A percentile compares a stretch with the other conserved stretches of the same genome.
These are phyloP conservation scores for Isichthys henryi DNA, from an alignment of 2,113 vertebrate species.

Conservation along the genomic window DNA sequence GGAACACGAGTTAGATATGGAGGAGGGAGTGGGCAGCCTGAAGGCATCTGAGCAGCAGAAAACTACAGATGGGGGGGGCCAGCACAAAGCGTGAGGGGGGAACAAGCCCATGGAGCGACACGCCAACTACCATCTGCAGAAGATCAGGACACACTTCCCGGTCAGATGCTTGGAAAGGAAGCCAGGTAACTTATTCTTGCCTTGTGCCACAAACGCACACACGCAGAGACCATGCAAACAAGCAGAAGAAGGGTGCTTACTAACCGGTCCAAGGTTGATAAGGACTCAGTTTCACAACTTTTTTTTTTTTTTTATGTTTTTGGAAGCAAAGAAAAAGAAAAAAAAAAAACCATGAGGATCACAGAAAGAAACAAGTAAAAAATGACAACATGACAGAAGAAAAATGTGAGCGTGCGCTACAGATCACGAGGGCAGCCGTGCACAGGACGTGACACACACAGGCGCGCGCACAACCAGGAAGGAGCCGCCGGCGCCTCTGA, in stretches of 20 bases:
- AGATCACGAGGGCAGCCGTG: slow-evolving; percentile 59
- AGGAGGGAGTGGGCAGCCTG: slow-evolving; percentile 1
- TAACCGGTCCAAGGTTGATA: slow-evolving; percentile 99
- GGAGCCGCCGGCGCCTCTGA: slow-evolving; percentile 12
- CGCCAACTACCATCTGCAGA: background rate
- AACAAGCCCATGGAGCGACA: slow-evolving; percentile 4
- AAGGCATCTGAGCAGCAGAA: background rate
- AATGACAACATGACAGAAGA: slow-evolving; percentile 61
- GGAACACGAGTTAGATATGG: slow-evolving; percentile 18
- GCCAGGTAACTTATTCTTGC: background rate
- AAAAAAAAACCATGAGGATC: slow-evolving; percentile 65
- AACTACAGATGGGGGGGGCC: background rate
- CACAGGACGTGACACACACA: slow-evolving; percentile 41
- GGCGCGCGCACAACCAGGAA: background rate
- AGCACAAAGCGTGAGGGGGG: background rate
- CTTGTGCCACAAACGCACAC: slow-evolving; percentile 16
- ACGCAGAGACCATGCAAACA: slow-evolving; percentile 65
- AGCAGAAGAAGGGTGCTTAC: slow-evolving; percentile 85
- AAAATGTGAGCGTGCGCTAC: slow-evolving; percentile 57
- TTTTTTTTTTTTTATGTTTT: slow-evolving; percentile 72
- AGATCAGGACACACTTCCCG: slow-evolving; percentile 8
- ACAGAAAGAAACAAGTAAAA: slow-evolving; percentile 85
- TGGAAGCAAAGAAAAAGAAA: slow-evolving; percentile 68
- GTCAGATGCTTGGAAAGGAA: background rate
- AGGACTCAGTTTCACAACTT: slow-evolving; percentile 99